Conservation (phyloP, 2,888 invertebrate genomes). For the Sepioteuthis lessoniana region DNA sequence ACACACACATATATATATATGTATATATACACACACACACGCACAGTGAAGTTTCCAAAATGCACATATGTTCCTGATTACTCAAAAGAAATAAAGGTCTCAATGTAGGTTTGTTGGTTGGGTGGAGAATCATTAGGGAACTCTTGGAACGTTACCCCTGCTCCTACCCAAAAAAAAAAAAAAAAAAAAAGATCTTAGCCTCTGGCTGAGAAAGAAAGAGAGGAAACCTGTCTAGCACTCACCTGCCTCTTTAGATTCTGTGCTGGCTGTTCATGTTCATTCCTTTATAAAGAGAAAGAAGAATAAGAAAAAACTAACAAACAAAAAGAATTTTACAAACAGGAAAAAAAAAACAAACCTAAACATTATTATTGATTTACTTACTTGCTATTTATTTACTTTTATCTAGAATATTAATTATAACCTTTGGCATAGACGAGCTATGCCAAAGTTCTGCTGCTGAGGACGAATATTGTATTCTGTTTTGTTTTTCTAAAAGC, state of each 20-base stretch:
- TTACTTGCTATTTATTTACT: background rate
- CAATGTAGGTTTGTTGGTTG: too few species aligned
- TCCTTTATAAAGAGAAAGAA: background rate
- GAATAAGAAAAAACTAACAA: background rate
- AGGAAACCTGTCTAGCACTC: background rate
- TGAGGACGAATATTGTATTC: background rate
- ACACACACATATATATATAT: background rate
- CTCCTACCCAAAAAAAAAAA: too few species aligned
- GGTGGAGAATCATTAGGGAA: too few species aligned
- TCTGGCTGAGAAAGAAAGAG: background rate
- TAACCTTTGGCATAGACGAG: background rate
- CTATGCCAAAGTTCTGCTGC: background rate
- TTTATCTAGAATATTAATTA: background rate
- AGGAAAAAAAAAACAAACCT: too few species aligned
- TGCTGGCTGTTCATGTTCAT: background rate
- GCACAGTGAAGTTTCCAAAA: too few species aligned
- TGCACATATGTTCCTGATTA: too few species aligned
- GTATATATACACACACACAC: background rate
- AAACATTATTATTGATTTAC: background rate
- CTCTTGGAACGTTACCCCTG: too few species aligned
- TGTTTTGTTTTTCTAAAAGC: background rate
- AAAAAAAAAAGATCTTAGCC: background rate
- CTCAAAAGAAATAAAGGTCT: too few species aligned
- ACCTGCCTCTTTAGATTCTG: background rate
- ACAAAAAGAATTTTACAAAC: too few species aligned